Evolutionary conservation across 2,888 invertebrate species (phyloP), one percentile per base, ranked within the genome.

Genomic region (Gymnosoma rotundatum): DNA sequence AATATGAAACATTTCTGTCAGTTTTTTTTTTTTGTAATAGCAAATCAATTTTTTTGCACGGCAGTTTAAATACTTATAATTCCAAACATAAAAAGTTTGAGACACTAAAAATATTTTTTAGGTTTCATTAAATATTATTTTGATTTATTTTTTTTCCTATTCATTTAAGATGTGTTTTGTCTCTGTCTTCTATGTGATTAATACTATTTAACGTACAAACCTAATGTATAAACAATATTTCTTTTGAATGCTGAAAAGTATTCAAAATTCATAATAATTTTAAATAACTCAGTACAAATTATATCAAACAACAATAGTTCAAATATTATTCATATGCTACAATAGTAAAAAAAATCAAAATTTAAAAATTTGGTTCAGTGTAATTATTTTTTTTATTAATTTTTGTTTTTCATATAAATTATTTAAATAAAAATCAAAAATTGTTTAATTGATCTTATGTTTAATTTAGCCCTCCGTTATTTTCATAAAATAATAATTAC

Each of bases 281-380:
- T 45, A 58, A 63, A 61, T 67, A 16, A 42, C 8, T 54, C 63
- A 84, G 83, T 84, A 84, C 83, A 84, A 81, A 84, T 58, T 58
- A 73, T 58, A 63, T 48, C 20, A 69, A 67, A 76, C 20, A 70
- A 81, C 63, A 81, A 74, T 70, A 78, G 78, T 84, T 84, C 80
- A 81, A 84, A 84, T 81, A 78, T 73, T 63, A 56, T 32, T 56
- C 48, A 73, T 48, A 72, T 72, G 63, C 42, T 48, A 73, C 83
- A 79, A 83, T 83, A 79, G 83, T 64, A 48, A 50, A 48, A 50
- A 52, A n/a, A 50, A 63, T 5, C 52, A 73, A 25, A 72, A 50
- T 32, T 36, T 54, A 63, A 79, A 52, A 67, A 72, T 83, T 83
- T 84, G 80, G 78, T 84, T 64, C 83, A 81, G 83, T 84, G 61